Evolutionary conservation across 2,113 vertebrate species (phyloP).

Genomic region (Pelusios castaneus): DNA sequence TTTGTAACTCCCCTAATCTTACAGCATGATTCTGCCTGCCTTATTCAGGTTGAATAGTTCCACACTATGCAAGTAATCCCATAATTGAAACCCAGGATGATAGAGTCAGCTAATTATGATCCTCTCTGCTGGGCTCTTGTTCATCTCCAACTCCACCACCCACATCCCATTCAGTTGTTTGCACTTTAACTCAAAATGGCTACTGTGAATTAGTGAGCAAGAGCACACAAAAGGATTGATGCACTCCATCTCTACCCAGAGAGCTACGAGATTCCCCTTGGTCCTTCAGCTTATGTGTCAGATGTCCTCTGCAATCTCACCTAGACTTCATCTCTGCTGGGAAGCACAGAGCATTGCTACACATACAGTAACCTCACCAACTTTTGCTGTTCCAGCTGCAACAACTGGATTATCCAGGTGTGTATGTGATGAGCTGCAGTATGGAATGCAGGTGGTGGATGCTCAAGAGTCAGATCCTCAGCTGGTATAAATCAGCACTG

Average conservation of each 20-base stretch:
- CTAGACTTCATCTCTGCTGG: not conserved
- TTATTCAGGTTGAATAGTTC: not conserved
- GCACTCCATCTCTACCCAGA: not conserved
- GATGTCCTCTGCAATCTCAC: rapidly evolving
- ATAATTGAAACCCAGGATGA: not conserved
- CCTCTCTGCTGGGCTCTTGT: not conserved
- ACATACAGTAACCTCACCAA: not conserved
- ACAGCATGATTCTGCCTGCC: not conserved
- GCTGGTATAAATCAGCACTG: not conserved
- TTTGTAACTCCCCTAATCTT: not conserved
- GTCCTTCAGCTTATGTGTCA: not conserved
- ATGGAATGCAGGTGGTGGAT: not conserved
- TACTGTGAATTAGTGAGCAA: not conserved
- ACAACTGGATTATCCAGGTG: not conserved
- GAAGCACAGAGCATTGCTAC: not conserved
- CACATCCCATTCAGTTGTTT: not conserved
- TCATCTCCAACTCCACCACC: not conserved
- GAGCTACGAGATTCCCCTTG: not conserved
- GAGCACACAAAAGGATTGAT: not conserved
- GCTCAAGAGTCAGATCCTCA: not conserved
- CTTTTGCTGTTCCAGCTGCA: not conserved
- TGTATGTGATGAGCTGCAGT: not conserved
- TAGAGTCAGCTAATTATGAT: not conserved
- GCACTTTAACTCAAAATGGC: not conserved
- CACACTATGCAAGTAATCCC: not conserved